These are phyloP conservation scores for Leptopilina myrica DNA, from an alignment of 2,888 invertebrate species.

Conservation along the genomic window DNA sequence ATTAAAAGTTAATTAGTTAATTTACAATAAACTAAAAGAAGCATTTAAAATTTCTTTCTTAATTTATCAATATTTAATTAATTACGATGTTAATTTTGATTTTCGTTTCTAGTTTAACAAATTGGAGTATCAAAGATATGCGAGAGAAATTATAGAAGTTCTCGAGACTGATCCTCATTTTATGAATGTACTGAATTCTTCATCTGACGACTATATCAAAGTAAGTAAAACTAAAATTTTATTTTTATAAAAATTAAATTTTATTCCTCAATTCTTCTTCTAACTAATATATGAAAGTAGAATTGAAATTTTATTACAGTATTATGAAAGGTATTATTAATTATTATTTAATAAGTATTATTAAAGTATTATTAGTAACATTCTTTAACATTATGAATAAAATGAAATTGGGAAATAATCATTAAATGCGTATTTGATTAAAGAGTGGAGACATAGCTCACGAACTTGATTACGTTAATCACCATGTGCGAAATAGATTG, in stretches of 20 bases:
- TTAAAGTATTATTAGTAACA: no score
- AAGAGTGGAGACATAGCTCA: conserved; percentile 93
- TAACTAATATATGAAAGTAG: no score
- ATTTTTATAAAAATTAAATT: background rate
- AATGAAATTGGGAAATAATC: background rate
- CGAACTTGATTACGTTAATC: conserved; percentile 92
- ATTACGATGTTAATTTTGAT: background rate
- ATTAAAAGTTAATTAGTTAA: no score
- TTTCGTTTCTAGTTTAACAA: background rate
- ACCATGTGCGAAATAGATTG: conserved; percentile 89
- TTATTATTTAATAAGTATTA: no score
- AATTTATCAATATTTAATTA: background rate
- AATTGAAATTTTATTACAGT: no score
- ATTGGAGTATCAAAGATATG: conserved; percentile 90
- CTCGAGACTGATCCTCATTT: conserved; percentile 93
- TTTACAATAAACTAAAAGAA: background rate
- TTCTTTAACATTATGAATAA: no score
- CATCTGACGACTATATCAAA: conserved; percentile 89
- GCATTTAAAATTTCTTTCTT: background rate
- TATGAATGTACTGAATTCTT: conserved; percentile 87
- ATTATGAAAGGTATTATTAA: no score
- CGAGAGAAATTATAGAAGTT: conserved; percentile 92
- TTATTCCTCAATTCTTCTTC: no score
- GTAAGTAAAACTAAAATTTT: conserved; percentile 78
- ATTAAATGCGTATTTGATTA: conserved; percentile 9